phyloP scores from a whole-genome alignment of 2,113 vertebrate species.

The Macquaria ambigua region DNA sequence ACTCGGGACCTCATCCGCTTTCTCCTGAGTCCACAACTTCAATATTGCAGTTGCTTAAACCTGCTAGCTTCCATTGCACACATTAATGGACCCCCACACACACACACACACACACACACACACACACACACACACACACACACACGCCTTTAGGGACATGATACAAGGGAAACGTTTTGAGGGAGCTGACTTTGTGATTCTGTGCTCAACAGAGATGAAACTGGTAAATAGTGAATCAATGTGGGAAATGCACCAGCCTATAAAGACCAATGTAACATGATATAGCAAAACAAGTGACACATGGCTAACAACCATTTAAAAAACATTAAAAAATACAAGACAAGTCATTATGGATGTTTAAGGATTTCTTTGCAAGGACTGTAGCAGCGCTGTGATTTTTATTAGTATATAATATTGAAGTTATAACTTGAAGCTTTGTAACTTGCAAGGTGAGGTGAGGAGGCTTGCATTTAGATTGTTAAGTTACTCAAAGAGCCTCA shows the following conservation, averaged over 20 bases:
- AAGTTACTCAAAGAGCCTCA: background rate
- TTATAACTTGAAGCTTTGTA: background rate
- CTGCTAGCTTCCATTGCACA: slow-evolving; percentile 69
- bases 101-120: slow-evolving; percentile 47
- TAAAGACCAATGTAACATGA: slow-evolving; percentile 27
- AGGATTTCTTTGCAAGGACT: background rate
- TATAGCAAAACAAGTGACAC: slow-evolving; percentile 40
- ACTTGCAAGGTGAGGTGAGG: background rate
- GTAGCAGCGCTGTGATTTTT: background rate
- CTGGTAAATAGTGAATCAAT: slow-evolving; percentile 57
- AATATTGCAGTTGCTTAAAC: slow-evolving; percentile 78
- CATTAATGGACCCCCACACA: slow-evolving; percentile 65
- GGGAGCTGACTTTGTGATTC: slow-evolving; percentile 71
- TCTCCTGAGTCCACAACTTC: slow-evolving; percentile 80
- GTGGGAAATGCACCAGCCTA: slow-evolving; percentile 14
- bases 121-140: slow-evolving; percentile 47
- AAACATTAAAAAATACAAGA: background rate
- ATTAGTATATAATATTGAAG: background rate
- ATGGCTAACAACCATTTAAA: background rate
- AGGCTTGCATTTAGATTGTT: background rate
- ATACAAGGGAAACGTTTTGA: slow-evolving; percentile 67
- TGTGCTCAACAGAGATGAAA: slow-evolving; percentile 52
- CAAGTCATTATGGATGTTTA: background rate
- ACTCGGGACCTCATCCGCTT: slow-evolving; percentile 74
- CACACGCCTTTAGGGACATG: slow-evolving; percentile 55